Base-by-base conservation (phyloP, 2,888 invertebrate genomes). In the Agriopis marginaria region DNA sequence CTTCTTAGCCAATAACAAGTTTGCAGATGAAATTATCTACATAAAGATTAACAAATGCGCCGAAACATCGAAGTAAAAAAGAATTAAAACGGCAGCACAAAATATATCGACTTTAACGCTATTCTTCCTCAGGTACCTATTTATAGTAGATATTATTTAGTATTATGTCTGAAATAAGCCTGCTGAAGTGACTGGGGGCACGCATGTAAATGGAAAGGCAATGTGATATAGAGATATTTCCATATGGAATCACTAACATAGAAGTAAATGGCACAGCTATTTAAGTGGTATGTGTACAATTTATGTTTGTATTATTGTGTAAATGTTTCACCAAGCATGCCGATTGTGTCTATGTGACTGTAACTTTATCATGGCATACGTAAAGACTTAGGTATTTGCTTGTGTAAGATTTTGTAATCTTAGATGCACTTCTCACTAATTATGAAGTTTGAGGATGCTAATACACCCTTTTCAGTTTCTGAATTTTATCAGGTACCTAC, bases 381-480 rank as follows among this genome's bases (percentile, higher is more conserved):
- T 42, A 9, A 9, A 42, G 9, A 1, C 0, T 42, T 8, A n/a
- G n/a, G n/a, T n/a, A 42, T 42, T 42, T 42, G 32, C 32, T 32
- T 32, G 32, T 12, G 14, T 53, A 12, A 12, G 6, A 32, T 7
- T n/a, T 39, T 39, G 54, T 39, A n/a, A 54, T 50, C 9, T 51
- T 23, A 11, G 12, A 10, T 42, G 55, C 49, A 50, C 32, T 11
- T 58, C 7, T 49, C n/a, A 64, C 10, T 42, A 17, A 9, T 55
- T 40, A 14, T 17, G 10, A 7, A 23, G 50, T 14, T 8, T 42
- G 9, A 32, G 10, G 40, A 56, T n/a, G n/a, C 40, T 66, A 55
- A 66, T 56, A 54, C 11, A 2, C 7, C 11, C 23, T 50, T 55
- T 62, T 56, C 56, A 67, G 62, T 44, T 50, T 58, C 60, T 54